Evolutionary conservation across 1,140 invertebrate species (phyloP), one percentile per base, ranked within the genome.

Genomic region (Penaeus vannamei): DNA sequence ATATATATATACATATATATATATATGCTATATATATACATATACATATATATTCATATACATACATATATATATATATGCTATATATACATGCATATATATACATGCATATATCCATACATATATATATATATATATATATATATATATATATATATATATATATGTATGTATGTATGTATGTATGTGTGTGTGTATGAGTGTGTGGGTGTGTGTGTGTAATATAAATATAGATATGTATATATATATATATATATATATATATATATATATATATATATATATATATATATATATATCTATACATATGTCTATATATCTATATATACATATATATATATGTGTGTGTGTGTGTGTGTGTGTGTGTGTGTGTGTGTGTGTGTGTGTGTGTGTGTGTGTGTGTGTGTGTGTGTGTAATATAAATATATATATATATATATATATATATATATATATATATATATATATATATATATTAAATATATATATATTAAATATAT

Each of bases 381-480:
- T 29, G 29, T 72, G 29, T 29, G 29, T 72, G 29, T 72, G 29
- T 29, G 29, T 72, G 29, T 72, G 29, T 72, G 29, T 72, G 29
- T 72, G 29, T 72, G 29, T 72, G 29, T 72, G 29, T 72, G 29
- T 72, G 29, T 72, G 29, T 72, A 72, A 72, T 72, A 26, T 29
- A 72, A n/a, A 76, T 76, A 76, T 76, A 76, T 32, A 76, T n/a
- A 32, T 76, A 76, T 26, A 76, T 26, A 76, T 26, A 76, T 26
- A 76, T 26, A 76, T 5, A 76, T 26, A 76, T 10, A 76, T 26
- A 76, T 26, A 76, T 76, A 76, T 76, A 76, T 76, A 76, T 76
- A 76, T 76, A 76, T 76, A 76, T 76, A 69, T 69, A 23, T 69
- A 76, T 26, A 76, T 76, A 76, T 26, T 66, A 66, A n/a, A 76